Evolutionary conservation across 1,140 invertebrate genomes (phyloP).

Genomic region (Anastatus disparis): DNA sequence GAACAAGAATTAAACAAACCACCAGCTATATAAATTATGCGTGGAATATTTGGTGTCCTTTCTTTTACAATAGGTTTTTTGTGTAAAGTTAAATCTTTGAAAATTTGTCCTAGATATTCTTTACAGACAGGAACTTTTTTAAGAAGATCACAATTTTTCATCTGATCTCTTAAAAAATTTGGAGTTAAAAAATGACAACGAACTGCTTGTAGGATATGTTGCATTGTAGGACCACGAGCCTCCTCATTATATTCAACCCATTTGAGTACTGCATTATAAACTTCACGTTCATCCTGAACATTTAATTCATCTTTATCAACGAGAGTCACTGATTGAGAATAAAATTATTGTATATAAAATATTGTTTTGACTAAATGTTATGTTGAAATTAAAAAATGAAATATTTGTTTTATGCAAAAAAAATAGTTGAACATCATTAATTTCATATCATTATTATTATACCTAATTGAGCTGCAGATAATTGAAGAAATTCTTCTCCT

Average conservation of each 20-base stretch:
- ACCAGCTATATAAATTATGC: conserved; percentile 90
- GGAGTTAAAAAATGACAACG: conserved; percentile 93
- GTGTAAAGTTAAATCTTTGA: conserved; percentile 87
- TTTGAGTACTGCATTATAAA: conserved; percentile 90
- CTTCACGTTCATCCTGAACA: conserved; percentile 89
- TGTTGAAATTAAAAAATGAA: no score
- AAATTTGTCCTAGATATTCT: conserved; percentile 90
- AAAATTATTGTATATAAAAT: no score
- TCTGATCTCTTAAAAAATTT: conserved; percentile 87
- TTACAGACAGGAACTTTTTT: conserved; percentile 87
- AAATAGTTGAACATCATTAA: no score
- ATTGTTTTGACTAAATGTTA: no score
- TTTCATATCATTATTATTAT: no score
- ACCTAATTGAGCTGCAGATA: conserved; percentile 76
- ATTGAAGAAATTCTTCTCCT: conserved; percentile 89
- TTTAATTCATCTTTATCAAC: conserved; percentile 90
- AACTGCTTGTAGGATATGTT: conserved; percentile 86
- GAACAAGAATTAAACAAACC: conserved; percentile 89
- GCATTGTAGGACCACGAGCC: conserved; percentile 83
- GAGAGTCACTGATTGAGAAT: conserved; percentile 76
- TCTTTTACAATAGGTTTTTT: conserved; percentile 84
- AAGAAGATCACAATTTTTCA: conserved; percentile 89
- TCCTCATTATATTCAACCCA: conserved; percentile 92
- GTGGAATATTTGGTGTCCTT: conserved; percentile 83
- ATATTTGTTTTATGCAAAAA: no score